A percentile compares a stretch with the other conserved stretches of the same genome.
phyloP scores from a whole-genome alignment of 1,140 invertebrate genomes.

The Drosophila repleta region DNA sequence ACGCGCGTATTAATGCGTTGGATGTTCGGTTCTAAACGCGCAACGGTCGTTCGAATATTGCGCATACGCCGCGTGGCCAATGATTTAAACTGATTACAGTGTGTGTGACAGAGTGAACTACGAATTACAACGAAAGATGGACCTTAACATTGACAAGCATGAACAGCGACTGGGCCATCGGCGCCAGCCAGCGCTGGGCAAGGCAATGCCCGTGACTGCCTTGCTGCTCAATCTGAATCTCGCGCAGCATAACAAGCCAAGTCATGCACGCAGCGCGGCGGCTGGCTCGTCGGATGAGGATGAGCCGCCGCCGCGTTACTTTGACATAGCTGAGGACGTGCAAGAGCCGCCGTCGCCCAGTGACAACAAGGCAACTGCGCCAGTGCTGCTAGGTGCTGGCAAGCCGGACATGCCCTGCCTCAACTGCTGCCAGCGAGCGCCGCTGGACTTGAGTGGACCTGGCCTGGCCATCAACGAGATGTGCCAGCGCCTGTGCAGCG shows the following conservation, averaged over 20 bases:
- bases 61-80: slow-evolving; percentile 27
- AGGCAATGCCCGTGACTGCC: slow-evolving; percentile 80
- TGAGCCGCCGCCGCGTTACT: slow-evolving; percentile 68
- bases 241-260: slow-evolving; percentile 6
- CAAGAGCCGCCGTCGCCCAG: slow-evolving; percentile 55
- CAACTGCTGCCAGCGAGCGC: slow-evolving; percentile 54
- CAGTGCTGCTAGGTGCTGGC: slow-evolving; percentile 42
- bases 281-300: slow-evolving; percentile 23
- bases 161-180: slow-evolving; percentile 69
- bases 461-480: slow-evolving; percentile 70
- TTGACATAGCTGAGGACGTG: slow-evolving; percentile 42
- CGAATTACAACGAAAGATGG: not conserved
- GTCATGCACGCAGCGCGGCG: slow-evolving; percentile 27
- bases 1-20: slow-evolving; percentile 76
- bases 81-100: slow-evolving; percentile 3
- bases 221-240: slow-evolving; percentile 64
- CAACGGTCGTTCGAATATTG: slow-evolving; percentile 30
- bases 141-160: slow-evolving; percentile 53
- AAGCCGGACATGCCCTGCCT: slow-evolving; percentile 49
- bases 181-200: slow-evolving; percentile 74
- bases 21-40: slow-evolving; percentile 63
- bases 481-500: slow-evolving; percentile 69
- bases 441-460: slow-evolving; percentile 26
- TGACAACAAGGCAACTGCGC: slow-evolving; percentile 10
- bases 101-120: not conserved